Percentiles rank a stretch among this genome's conserved stretches.
These are phyloP conservation scores for Zhuqinia jingwanae DNA, from an alignment of 2,888 invertebrate genomes.

Conservation along the genomic window DNA sequence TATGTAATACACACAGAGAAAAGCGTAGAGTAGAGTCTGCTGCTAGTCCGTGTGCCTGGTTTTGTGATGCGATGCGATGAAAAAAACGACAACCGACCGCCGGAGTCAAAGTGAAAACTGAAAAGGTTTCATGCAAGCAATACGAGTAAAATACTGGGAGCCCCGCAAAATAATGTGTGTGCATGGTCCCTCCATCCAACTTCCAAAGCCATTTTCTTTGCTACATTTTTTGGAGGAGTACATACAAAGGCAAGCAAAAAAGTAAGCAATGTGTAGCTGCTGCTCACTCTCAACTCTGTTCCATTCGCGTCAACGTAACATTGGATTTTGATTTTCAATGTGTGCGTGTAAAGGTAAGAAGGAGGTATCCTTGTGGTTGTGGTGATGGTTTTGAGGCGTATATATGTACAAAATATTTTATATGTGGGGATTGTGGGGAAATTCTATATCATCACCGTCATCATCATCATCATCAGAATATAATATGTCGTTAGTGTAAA, in stretches of 20 bases:
- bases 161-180: constrained; percentile 12
- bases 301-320: constrained; percentile 15
- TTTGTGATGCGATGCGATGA: constrained; percentile 42
- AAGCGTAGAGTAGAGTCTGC: no score
- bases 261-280: not conserved
- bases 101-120: constrained; percentile 68
- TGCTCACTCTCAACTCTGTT: no score
- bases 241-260: not conserved
- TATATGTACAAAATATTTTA: no score
- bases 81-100: constrained; percentile 47
- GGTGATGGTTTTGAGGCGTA: constrained; percentile 14
- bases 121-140: constrained; percentile 58
- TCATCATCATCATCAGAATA: no score
- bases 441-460: constrained; percentile 35
- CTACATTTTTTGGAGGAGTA: constrained; percentile 15
- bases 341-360: constrained; percentile 34
- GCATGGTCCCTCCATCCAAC: not conserved
- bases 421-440: constrained; percentile 41
- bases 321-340: constrained; percentile 24
- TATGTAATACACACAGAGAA: no score
- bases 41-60: no score
- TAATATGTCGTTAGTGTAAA: no score
- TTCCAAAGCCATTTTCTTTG: constrained; percentile 36
- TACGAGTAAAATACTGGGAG: constrained; percentile 62
- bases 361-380: constrained; percentile 26